These are phyloP conservation scores for Rhinogobio ventralis DNA, from an alignment of 2,797 vertebrate species.

Conservation along the genomic window DNA sequence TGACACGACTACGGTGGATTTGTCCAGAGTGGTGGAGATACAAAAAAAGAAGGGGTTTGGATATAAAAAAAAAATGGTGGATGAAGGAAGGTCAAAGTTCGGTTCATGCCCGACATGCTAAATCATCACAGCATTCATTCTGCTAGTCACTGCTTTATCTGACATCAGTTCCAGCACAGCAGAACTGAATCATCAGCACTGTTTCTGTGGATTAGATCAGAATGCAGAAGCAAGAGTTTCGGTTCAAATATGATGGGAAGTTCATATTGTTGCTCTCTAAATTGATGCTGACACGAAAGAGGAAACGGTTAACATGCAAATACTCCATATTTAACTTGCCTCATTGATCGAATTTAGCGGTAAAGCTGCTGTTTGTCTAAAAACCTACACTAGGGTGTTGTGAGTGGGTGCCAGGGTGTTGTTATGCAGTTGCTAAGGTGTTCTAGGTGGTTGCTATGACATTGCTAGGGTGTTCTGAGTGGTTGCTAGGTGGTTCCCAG, in stretches of 20 bases:
- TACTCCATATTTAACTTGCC: not conserved
- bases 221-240: constrained; percentile 47
- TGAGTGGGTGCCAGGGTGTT: not conserved
- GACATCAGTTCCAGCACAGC: constrained; percentile 19
- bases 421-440: not conserved
- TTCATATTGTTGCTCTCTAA: constrained; percentile 19
- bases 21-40: not conserved
- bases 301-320: constrained; percentile 1
- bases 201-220: not conserved
- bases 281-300: constrained; percentile 16
- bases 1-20: not conserved
- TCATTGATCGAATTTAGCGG: not conserved
- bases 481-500: not conserved
- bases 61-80: not conserved
- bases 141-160: not conserved
- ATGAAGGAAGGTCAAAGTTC: not conserved
- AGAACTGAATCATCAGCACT: constrained; percentile 17
- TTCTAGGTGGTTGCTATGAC: not conserved
- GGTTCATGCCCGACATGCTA: not conserved
- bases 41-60: not conserved
- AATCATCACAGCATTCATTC: constrained; percentile 2
- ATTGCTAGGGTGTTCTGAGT: not conserved
- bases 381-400: not conserved
- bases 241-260: constrained; percentile 30
- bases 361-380: not conserved